Percentiles rank a stretch among this genome's conserved stretches.
Conservation (phyloP, 2,888 invertebrate genomes). For the Trichopria drosophilae region DNA sequence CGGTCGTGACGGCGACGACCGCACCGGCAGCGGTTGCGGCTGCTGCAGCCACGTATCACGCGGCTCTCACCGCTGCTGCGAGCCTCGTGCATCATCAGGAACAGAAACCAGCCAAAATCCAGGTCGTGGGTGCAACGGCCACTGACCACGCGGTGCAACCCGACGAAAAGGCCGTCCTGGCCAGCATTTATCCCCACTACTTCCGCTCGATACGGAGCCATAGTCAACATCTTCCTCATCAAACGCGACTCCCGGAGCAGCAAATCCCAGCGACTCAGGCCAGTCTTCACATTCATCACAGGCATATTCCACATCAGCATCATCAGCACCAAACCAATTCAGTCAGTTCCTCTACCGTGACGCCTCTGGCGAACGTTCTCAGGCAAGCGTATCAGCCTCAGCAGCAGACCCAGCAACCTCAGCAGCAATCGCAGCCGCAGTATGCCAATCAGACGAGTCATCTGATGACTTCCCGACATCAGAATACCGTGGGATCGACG, state of each 20-base stretch:
- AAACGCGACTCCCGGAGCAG: no score
- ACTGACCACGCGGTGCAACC: conserved; percentile 30
- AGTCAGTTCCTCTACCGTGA: no score
- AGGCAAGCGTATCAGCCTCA: conserved; percentile 7
- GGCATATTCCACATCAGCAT: no score
- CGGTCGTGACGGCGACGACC: conserved; percentile 25
- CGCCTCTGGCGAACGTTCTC: no score
- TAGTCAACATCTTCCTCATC: conserved; percentile 46
- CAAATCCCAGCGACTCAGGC: conserved; percentile 2
- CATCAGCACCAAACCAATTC: no score
- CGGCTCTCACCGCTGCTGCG: conserved; percentile 42
- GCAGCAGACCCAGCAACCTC: conserved; percentile 8
- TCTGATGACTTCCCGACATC: conserved; percentile 19
- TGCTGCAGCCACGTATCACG: conserved; percentile 43
- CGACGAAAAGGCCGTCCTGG: conserved; percentile 42
- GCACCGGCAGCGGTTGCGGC: conserved; percentile 41
- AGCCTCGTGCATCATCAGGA: conserved; percentile 39
- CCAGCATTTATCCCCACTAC: conserved; percentile 54
- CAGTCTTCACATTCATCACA: no score
- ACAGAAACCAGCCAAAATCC: conserved; percentile 39
- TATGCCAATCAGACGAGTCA: not conserved
- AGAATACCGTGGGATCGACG: conserved; percentile 32
- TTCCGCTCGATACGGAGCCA: conserved; percentile 50
- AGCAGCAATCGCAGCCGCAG: conserved; percentile 13
- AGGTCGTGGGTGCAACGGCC: conserved; percentile 37